These are phyloP conservation scores for Pollicipes pollicipes DNA, from an alignment of 1,140 invertebrate species.

Conservation along the genomic window DNA sequence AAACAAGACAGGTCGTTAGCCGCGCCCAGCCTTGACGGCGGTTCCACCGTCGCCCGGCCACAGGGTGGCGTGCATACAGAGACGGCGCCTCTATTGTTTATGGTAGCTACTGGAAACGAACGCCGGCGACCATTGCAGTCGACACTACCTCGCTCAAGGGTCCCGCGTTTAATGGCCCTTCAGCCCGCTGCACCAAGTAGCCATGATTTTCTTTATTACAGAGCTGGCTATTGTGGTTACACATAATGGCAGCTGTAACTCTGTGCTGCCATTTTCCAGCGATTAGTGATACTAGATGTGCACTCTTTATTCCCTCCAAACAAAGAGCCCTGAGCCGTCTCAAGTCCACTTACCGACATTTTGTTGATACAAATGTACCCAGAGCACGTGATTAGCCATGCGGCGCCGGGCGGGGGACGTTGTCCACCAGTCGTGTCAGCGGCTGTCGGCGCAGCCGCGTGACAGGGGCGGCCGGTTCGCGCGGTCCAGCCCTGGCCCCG, in stretches of 20 bases:
- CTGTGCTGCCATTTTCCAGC: not conserved
- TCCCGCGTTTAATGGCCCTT: not conserved
- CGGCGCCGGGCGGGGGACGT: no score
- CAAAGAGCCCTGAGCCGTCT: not conserved
- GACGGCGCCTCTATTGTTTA: no score
- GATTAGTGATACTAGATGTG: not conserved
- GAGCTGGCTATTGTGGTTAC: not conserved
- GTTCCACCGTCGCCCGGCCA: no score
- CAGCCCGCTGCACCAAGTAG: no score
- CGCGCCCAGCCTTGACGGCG: no score
- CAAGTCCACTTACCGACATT: not conserved
- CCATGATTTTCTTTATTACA: not conserved
- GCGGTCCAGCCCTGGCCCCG: no score
- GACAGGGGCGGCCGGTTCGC: not conserved
- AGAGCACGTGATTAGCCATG: not conserved
- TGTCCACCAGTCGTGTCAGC: not conserved
- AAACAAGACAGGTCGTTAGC: no score
- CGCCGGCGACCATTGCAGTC: no score
- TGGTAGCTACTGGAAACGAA: no score
- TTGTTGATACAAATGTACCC: not conserved
- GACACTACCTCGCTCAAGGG: no score
- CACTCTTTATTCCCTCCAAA: not conserved
- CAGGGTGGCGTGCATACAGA: no score
- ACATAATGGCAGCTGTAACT: not conserved
- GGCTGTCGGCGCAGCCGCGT: not conserved